Evolutionary conservation across 2,888 invertebrate genomes (phyloP).

Genomic region (Acleris sparsana): DNA sequence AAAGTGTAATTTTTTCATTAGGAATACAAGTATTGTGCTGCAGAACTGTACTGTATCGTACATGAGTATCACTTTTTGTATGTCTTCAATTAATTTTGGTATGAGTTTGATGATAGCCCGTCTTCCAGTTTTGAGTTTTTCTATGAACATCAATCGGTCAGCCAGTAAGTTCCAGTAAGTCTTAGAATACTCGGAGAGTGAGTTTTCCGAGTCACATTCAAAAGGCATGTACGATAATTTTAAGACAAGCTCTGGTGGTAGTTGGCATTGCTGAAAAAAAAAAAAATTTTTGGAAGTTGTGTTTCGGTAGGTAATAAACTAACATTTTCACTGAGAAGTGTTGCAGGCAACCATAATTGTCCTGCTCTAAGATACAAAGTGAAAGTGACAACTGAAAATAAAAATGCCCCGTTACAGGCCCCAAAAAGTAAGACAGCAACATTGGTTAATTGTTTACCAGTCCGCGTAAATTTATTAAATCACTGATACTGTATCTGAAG

Average conservation of each 20-base stretch:
- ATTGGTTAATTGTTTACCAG: too few species aligned
- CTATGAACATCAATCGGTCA: constrained; percentile 64
- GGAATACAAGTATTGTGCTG: constrained; percentile 52
- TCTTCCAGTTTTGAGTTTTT: constrained; percentile 56
- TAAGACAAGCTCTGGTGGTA: constrained; percentile 63
- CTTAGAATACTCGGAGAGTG: constrained; percentile 62
- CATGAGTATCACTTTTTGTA: constrained; percentile 57
- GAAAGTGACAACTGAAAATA: too few species aligned
- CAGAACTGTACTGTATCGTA: constrained; percentile 64
- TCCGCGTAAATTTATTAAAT: too few species aligned
- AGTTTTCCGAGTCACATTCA: constrained; percentile 52
- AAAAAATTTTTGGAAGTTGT: neutral
- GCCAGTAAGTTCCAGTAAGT: constrained; percentile 71
- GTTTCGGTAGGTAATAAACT: too few species aligned
- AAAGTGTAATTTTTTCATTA: constrained; percentile 63
- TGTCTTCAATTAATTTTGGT: constrained; percentile 61
- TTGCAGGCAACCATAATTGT: too few species aligned
- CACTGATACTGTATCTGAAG: too few species aligned
- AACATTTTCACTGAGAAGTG: too few species aligned
- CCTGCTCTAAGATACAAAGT: too few species aligned
- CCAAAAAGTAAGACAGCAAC: too few species aligned
- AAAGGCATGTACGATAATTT: constrained; percentile 72
- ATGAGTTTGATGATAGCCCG: constrained; percentile 57
- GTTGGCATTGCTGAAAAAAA: constrained; percentile 55
- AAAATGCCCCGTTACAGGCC: too few species aligned